Percentiles rank a stretch among this genome's conserved stretches.
Conservation (phyloP, 1,140 invertebrate genomes). For the Orius insidiosus region DNA sequence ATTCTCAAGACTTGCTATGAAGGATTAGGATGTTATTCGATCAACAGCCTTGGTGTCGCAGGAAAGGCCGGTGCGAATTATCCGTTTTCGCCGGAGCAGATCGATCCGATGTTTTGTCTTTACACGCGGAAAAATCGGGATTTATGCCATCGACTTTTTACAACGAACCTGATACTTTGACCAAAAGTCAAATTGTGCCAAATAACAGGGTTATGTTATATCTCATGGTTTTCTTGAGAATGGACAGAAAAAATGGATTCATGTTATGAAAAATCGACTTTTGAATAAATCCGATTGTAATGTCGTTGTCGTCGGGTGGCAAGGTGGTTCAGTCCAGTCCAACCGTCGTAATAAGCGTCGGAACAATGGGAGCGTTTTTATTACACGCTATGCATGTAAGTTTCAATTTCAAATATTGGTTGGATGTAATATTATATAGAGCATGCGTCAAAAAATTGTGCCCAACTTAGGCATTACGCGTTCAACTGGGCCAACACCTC, state of each 20-base stretch:
- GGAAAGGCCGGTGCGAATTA: slow-evolving; percentile 59
- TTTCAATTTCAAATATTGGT: not conserved
- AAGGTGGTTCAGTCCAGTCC: slow-evolving; percentile 62
- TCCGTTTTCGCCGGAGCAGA: slow-evolving; percentile 38
- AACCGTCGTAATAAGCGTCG: slow-evolving; percentile 68
- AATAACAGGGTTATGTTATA: slow-evolving; percentile 52
- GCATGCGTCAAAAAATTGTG: slow-evolving; percentile 5
- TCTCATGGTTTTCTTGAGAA: slow-evolving; percentile 73
- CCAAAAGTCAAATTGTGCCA: slow-evolving; percentile 36
- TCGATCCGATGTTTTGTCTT: slow-evolving; percentile 24
- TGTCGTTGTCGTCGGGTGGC: slow-evolving; percentile 71
- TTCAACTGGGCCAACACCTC: too few relatives aligned
- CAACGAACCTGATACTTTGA: slow-evolving; percentile 40
- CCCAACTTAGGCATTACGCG: too few relatives aligned
- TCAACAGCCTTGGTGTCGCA: slow-evolving; percentile 58
- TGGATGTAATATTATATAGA: not conserved
- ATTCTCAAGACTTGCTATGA: slow-evolving; percentile 40
- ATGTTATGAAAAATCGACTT: slow-evolving; percentile 42
- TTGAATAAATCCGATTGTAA: slow-evolving; percentile 48
- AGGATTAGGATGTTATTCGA: slow-evolving; percentile 66
- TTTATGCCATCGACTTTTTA: slow-evolving; percentile 38
- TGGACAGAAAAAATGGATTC: slow-evolving; percentile 53
- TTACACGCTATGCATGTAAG: slow-evolving; percentile 32
- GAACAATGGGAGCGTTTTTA: slow-evolving; percentile 60
- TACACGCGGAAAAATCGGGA: slow-evolving; percentile 33